These are phyloP conservation scores for Notiomystis cincta DNA, from an alignment of 2,113 vertebrate species.

Conservation along the genomic window DNA sequence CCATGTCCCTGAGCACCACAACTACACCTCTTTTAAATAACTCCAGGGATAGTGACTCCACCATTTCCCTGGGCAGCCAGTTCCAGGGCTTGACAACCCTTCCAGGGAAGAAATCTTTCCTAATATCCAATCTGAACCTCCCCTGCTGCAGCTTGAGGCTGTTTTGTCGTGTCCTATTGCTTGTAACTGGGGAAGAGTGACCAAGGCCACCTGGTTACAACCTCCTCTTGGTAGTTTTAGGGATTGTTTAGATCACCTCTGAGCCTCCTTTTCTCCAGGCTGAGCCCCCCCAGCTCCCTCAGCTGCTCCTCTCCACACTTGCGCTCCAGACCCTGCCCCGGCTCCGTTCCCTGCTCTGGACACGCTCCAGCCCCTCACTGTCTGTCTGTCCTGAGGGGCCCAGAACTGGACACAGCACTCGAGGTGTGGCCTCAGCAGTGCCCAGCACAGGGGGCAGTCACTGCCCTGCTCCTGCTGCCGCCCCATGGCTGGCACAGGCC, in stretches of 20 bases:
- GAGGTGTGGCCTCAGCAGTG: not conserved
- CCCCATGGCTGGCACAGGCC: not conserved
- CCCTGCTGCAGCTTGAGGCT: not conserved
- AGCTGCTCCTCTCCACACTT: not conserved
- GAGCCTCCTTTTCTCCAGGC: not conserved
- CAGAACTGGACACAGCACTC: not conserved
- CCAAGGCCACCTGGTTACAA: not conserved
- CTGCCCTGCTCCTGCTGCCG: not conserved
- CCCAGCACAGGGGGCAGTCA: not conserved
- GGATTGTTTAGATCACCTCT: not conserved
- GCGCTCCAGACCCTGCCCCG: not conserved
- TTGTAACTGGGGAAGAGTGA: not conserved
- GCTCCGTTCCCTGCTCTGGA: not conserved
- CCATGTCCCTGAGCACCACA: not conserved
- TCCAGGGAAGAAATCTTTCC: not conserved
- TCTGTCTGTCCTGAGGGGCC: not conserved
- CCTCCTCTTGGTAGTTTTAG: not conserved
- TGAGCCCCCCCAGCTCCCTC: not conserved
- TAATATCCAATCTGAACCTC: not conserved
- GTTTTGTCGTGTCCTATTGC: not conserved
- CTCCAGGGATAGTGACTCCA: not conserved
- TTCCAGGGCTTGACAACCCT: not conserved
- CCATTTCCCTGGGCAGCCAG: not conserved
- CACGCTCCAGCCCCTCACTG: not conserved
- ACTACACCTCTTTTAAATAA: not conserved